These are phyloP conservation scores for Channallabes apus DNA, from an alignment of 2,797 vertebrate species.

Conservation along the genomic window DNA sequence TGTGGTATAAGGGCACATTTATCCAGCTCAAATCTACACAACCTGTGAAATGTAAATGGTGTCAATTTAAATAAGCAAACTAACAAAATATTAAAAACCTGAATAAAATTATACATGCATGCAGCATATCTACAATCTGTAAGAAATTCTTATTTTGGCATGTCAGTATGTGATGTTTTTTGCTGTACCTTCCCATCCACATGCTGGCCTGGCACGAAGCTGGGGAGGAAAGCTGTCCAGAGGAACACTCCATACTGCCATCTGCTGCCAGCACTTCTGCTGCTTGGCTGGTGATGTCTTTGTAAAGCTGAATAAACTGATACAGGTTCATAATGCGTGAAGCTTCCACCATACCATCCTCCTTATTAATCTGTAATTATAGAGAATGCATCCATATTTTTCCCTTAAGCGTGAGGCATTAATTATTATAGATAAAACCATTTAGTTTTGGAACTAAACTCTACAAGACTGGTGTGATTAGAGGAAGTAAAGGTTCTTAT, in stretches of 20 bases:
- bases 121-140: not conserved
- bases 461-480: not conserved
- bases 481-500: not conserved
- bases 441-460: not conserved
- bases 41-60: not conserved
- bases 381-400: slow-evolving; percentile 15
- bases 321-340: slow-evolving; percentile 97
- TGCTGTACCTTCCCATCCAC: slow-evolving; percentile 93
- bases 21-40: not conserved
- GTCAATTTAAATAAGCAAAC: not conserved
- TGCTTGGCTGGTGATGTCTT: slow-evolving; percentile 92
- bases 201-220: slow-evolving; percentile 93
- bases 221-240: slow-evolving; percentile 72
- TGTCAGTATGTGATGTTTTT: not conserved
- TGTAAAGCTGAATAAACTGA: slow-evolving; percentile 96
- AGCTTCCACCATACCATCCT: slow-evolving; percentile 85
- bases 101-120: not conserved
- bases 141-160: not conserved
- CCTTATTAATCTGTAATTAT: slow-evolving; percentile 89
- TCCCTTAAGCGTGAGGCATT: not conserved
- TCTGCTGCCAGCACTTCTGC: slow-evolving; percentile 79
- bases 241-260: slow-evolving; percentile 72
- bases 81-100: not conserved
- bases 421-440: not conserved
- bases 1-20: not conserved